Percentiles rank a stretch among this genome's conserved stretches.
These are phyloP conservation scores for Orchestes rusci DNA, from an alignment of 2,888 invertebrate genomes.

Conservation along the genomic window DNA sequence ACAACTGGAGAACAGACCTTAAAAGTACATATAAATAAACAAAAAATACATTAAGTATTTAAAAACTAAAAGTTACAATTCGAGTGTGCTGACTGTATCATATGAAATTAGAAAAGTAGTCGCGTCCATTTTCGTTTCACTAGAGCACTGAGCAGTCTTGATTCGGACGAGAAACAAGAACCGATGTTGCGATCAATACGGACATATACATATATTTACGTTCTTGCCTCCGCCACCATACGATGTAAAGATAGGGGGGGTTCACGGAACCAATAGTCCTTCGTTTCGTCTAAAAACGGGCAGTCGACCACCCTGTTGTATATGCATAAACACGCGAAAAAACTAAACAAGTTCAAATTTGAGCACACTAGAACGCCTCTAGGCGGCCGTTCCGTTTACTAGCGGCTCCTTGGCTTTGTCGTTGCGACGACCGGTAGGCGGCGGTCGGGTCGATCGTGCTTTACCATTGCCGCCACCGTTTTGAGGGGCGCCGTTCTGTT, in stretches of 20 bases:
- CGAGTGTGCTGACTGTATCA: conserved; percentile 19
- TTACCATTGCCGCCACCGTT: conserved; percentile 25
- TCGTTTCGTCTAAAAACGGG: conserved; percentile 40
- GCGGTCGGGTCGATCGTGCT: conserved; percentile 36
- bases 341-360: conserved; percentile 30
- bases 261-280: conserved; percentile 43
- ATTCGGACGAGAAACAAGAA: conserved; percentile 1
- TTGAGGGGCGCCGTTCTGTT: conserved; percentile 32
- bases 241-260: conserved; percentile 28
- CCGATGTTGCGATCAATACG: too few relatives aligned
- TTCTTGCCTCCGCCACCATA: conserved; percentile 1
- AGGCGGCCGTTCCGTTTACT: conserved; percentile 58
- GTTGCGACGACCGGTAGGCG: conserved; percentile 37
- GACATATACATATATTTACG: too few relatives aligned
- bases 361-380: conserved; percentile 34
- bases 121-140: conserved; percentile 33
- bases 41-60: conserved; percentile 14
- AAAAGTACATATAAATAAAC: conserved; percentile 22
- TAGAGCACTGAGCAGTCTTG: conserved; percentile 35
- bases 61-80: conserved; percentile 17
- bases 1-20: conserved; percentile 20
- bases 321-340: conserved; percentile 29
- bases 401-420: conserved; percentile 55
- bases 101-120: conserved; percentile 41
- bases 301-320: conserved; percentile 38